Conservation (phyloP, 2,888 invertebrate genomes). For the Leuctra nigra region DNA sequence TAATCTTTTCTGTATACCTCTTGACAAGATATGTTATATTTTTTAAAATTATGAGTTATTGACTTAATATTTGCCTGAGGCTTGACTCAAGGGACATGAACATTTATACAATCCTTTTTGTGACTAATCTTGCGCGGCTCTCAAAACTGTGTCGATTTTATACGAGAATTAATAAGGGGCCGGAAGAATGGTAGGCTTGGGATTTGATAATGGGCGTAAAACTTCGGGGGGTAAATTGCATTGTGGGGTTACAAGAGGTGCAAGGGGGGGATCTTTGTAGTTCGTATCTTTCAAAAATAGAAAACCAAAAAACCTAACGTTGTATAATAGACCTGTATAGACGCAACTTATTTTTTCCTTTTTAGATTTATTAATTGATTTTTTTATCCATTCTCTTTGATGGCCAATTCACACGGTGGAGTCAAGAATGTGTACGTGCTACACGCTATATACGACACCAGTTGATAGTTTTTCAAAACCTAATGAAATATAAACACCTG, state of each 20-base stretch:
- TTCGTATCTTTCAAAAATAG: background rate
- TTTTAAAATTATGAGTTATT: too few species aligned
- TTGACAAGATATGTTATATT: too few species aligned
- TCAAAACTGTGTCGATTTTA: conserved; percentile 11
- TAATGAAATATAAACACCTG: background rate
- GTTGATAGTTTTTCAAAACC: conserved; percentile 1
- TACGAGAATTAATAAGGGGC: conserved; percentile 9
- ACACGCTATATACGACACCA: background rate
- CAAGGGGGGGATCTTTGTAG: background rate
- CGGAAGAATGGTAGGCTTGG: conserved; percentile 6
- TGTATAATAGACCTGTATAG: background rate
- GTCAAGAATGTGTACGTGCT: background rate
- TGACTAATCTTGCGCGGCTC: background rate
- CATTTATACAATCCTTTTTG: conserved; percentile 5
- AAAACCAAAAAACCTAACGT: too few species aligned
- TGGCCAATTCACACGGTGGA: background rate
- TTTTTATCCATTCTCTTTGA: background rate
- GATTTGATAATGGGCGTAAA: conserved; percentile 13
- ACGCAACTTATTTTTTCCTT: background rate
- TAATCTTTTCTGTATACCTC: too few species aligned
- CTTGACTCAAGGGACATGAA: background rate
- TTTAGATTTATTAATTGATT: conserved; percentile 2
- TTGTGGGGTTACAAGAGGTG: too few species aligned
- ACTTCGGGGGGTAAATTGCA: conserved; percentile 9
- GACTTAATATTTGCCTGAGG: too few species aligned